A percentile compares a stretch with the other conserved stretches of the same genome.
These are phyloP conservation scores for Parnassius mnemosyne DNA, from an alignment of 2,888 invertebrate genomes.

Conservation along the genomic window DNA sequence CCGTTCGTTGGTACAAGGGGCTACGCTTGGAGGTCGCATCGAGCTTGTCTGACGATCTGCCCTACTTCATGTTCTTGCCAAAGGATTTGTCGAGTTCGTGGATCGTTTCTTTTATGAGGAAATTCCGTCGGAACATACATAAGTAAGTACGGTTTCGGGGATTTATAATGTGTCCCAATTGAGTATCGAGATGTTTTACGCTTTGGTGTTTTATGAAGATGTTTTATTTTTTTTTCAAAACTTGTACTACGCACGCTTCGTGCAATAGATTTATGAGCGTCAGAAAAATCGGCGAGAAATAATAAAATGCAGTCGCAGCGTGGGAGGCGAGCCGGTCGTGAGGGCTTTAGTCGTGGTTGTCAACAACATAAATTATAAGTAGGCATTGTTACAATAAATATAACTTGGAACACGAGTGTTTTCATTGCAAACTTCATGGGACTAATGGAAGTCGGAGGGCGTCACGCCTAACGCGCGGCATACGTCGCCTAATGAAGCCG, in stretches of 20 bases:
- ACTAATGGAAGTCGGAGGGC: constrained; percentile 65
- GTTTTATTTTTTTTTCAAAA: background rate
- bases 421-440: constrained; percentile 66
- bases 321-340: constrained; percentile 48
- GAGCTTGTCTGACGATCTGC: constrained; percentile 75
- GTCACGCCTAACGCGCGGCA: constrained; percentile 72
- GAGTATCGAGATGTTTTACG: constrained; percentile 44
- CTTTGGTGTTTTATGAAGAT: background rate
- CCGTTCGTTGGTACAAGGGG: constrained; percentile 68
- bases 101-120: constrained; percentile 76
- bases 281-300: constrained; percentile 29
- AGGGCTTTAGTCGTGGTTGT: constrained; percentile 65
- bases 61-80: constrained; percentile 76
- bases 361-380: constrained; percentile 73
- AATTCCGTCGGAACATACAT: constrained; percentile 56
- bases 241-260: constrained; percentile 16
- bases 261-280: constrained; percentile 28
- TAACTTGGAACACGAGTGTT: constrained; percentile 65
- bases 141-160: constrained; percentile 71
- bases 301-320: constrained; percentile 65
- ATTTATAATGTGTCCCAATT: constrained; percentile 68
- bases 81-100: constrained; percentile 76
- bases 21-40: constrained; percentile 69
- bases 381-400: constrained; percentile 68
- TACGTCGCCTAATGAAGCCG: constrained; percentile 74